Evolutionary conservation across 2,797 vertebrate genomes (phyloP), one percentile per base, ranked within the genome.

Genomic region (Lutjanus campechanus): DNA sequence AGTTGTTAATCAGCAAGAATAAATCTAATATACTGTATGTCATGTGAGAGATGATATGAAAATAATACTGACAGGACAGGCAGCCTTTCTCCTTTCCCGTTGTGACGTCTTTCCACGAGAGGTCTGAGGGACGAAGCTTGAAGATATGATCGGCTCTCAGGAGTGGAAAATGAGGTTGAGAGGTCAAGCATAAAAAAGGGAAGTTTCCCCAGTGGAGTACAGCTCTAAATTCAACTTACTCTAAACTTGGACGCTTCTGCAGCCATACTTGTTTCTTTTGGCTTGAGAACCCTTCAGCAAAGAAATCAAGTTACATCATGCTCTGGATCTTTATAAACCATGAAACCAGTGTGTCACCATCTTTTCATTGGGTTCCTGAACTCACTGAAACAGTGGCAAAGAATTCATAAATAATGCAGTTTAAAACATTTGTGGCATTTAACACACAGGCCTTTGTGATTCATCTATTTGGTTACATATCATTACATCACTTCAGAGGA

Each of bases 121-220:
- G 74, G 87, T 72, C 65, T 65, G 70, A 76, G 86, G 85, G 90
- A 93, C 79, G 79, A 92, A 85, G 81, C 81, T 43, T 69, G 76
- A 43, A 85, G 91, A 94, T 89, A 83, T 79, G 88, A 87, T 92
- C 88, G 13, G 88, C 89, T 95, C 92, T 92, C 88, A 90, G 90
- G 91, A 94, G 93, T 94, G 94, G 95, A 95, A 96, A 95, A 95
- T 92, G 71, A 89, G 91, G 93, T 89, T 66, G 88, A 93, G 87
- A 75, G 94, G 94, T 95, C 84, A 77, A 68, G 88, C 78, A 90
- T 92, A 93, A 94, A 95, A 94, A 90, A 15, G 78, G 86, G 84
- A 89, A 81, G 81, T 88, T 88, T 90, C 88, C 94, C 95, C 94
- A 91, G 88, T 53, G 84, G 93, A 93, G 81, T 78, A 43, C 64